Percentiles rank a stretch among this genome's conserved stretches.
Evolutionary conservation across 2,888 invertebrate species (phyloP).

Genomic region (Callyntrura guangdongensis): DNA sequence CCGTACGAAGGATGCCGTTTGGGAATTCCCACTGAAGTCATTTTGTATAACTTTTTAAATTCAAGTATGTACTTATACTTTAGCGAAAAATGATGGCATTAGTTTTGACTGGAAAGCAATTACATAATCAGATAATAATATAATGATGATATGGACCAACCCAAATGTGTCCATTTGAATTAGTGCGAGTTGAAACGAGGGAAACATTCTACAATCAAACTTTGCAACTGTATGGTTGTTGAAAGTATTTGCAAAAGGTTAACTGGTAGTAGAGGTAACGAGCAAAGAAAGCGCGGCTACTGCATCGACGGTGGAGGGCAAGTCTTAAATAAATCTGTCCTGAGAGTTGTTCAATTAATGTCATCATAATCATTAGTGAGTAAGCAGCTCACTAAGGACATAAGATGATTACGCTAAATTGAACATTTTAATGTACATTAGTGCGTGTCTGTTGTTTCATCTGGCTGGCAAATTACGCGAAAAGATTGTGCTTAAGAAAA

Average conservation of each 20-base stretch:
- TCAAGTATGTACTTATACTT: background rate
- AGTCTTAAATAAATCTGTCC: constrained; percentile 37
- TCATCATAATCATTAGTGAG: constrained; percentile 65
- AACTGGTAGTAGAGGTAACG: too few relatives aligned
- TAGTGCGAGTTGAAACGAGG: background rate
- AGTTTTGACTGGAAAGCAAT: constrained; percentile 9
- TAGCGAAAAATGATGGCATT: background rate
- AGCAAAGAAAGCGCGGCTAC: background rate
- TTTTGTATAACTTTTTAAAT: background rate
- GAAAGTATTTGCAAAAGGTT: background rate
- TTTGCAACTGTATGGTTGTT: background rate
- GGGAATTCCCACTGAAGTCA: constrained; percentile 75
- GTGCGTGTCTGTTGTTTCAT: background rate
- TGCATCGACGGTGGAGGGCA: background rate
- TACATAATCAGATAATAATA: constrained; percentile 48
- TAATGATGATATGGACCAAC: constrained; percentile 39
- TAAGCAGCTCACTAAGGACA: background rate
- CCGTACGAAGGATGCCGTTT: constrained; percentile 65
- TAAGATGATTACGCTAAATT: constrained; percentile 31
- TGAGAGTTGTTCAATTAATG: constrained; percentile 71
- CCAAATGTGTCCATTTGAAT: constrained; percentile 35
- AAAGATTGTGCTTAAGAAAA: too few relatives aligned
- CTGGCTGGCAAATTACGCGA: background rate
- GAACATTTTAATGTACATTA: constrained; percentile 26
- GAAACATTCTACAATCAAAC: background rate